Conservation (phyloP, 1,140 invertebrate species). For the Anadara kagoshimensis region DNA sequence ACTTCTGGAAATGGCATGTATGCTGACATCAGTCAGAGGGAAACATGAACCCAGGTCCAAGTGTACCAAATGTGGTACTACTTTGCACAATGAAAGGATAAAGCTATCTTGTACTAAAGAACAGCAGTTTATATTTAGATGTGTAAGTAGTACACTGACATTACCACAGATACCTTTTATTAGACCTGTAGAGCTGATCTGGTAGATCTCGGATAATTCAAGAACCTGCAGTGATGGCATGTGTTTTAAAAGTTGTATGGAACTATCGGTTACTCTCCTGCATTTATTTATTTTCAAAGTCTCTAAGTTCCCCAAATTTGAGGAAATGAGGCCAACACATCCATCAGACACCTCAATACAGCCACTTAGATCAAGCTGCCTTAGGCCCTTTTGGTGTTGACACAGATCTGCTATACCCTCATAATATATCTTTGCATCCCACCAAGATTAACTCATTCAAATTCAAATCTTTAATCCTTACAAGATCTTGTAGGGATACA, state of each 20-base stretch:
- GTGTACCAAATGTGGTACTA: slow-evolving; percentile 76
- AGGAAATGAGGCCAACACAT: slow-evolving; percentile 77
- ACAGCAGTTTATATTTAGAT: slow-evolving; percentile 79
- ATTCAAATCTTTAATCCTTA: slow-evolving; percentile 75
- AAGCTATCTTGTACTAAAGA: slow-evolving; percentile 78
- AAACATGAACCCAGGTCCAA: slow-evolving; percentile 82
- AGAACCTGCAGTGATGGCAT: slow-evolving; percentile 77
- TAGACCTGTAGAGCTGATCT: slow-evolving; percentile 79
- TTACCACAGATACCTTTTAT: slow-evolving; percentile 70
- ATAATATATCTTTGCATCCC: slow-evolving; percentile 81
- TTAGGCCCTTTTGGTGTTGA: slow-evolving; percentile 77
- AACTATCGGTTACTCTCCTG: slow-evolving; percentile 78
- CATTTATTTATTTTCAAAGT: slow-evolving; percentile 57
- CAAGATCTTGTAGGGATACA: slow-evolving; percentile 77
- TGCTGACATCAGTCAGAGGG: slow-evolving; percentile 80
- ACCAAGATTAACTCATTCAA: slow-evolving; percentile 78
- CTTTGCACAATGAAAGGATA: slow-evolving; percentile 68
- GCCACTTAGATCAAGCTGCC: slow-evolving; percentile 78
- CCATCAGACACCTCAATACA: slow-evolving; percentile 80
- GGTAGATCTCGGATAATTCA: slow-evolving; percentile 81
- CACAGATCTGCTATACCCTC: slow-evolving; percentile 78
- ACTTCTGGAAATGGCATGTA: slow-evolving; percentile 77
- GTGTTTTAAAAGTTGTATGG: slow-evolving; percentile 76
- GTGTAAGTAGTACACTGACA: slow-evolving; percentile 73
- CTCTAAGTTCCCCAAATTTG: slow-evolving; percentile 73